Conservation (phyloP, 2,888 invertebrate genomes). For the Andrena chrysosceles region DNA sequence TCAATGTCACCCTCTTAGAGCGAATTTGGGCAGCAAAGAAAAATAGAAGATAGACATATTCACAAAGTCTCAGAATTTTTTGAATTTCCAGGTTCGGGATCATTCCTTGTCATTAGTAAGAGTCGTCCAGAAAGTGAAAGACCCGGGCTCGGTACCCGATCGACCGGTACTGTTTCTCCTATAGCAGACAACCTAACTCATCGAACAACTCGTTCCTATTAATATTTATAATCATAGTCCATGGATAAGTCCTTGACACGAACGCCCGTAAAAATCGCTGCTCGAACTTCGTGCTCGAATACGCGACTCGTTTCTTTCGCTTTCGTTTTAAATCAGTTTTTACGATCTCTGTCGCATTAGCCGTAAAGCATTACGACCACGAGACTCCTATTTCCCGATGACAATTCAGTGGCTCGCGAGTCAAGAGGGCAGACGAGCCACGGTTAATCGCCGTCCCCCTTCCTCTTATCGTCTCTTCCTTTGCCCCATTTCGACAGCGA, state of each 20-base stretch:
- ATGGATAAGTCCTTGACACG: neutral
- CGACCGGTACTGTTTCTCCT: neutral
- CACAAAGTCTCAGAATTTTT: too few relatives aligned
- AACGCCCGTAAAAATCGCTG: neutral
- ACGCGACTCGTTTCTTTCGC: neutral
- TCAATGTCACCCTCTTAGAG: too few relatives aligned
- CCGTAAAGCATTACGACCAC: neutral
- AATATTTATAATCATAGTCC: neutral
- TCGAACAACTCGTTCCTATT: neutral
- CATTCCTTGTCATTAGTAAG: too few relatives aligned
- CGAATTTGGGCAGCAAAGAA: too few relatives aligned
- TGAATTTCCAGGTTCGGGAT: too few relatives aligned
- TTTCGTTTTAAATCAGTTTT: neutral
- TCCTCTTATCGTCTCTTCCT: constrained; percentile 4
- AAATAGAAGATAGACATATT: too few relatives aligned
- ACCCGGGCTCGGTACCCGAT: too few relatives aligned
- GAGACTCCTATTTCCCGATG: neutral
- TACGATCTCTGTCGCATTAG: neutral
- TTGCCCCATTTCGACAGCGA: constrained; percentile 28
- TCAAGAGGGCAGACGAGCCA: neutral
- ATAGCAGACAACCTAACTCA: neutral
- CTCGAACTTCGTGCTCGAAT: neutral
- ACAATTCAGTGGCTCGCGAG: neutral
- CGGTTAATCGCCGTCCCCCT: neutral
- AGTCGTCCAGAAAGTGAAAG: too few relatives aligned